Evolutionary conservation across 1,140 invertebrate species (phyloP).

Genomic region (Choristoneura fumiferana): DNA sequence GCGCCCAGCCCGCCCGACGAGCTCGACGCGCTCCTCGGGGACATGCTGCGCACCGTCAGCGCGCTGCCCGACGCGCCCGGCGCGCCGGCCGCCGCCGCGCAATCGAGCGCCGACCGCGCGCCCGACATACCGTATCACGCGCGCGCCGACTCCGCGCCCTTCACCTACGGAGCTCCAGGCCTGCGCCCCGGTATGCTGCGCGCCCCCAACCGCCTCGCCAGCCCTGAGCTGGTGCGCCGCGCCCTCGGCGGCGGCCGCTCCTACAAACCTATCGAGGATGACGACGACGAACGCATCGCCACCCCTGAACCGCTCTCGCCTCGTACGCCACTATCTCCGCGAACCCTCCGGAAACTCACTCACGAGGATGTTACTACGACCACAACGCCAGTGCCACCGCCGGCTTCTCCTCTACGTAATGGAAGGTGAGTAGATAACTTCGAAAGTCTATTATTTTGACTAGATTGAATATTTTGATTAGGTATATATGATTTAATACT

Average conservation of each 20-base stretch:
- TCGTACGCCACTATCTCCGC: constrained; percentile 55
- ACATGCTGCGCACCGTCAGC: constrained; percentile 91
- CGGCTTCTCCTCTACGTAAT: constrained; percentile 47
- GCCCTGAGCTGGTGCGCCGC: constrained; percentile 86
- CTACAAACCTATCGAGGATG: constrained; percentile 72
- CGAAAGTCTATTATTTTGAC: too few relatives aligned
- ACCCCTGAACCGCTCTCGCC: constrained; percentile 52
- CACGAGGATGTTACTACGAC: constrained; percentile 68
- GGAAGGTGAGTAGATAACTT: constrained; percentile 67
- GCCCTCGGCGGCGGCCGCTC: constrained; percentile 71
- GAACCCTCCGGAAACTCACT: constrained; percentile 55
- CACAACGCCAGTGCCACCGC: constrained; percentile 39
- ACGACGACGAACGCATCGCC: constrained; percentile 72
- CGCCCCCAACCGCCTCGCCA: constrained; percentile 82
- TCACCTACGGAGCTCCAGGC: constrained; percentile 86
- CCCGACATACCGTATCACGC: constrained; percentile 89
- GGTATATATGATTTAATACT: too few relatives aligned
- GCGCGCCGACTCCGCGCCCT: constrained; percentile 87
- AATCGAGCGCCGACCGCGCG: constrained; percentile 57
- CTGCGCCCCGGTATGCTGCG: constrained; percentile 80
- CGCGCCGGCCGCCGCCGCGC: constrained; percentile 70
- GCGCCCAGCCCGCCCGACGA: constrained; percentile 72
- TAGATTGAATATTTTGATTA: too few relatives aligned
- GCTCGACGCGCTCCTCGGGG: constrained; percentile 82
- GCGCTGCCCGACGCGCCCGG: constrained; percentile 83